Percentiles rank a stretch among this genome's conserved stretches.
These are phyloP conservation scores for Argya squamiceps DNA, from an alignment of 2,797 vertebrate genomes.

Conservation along the genomic window DNA sequence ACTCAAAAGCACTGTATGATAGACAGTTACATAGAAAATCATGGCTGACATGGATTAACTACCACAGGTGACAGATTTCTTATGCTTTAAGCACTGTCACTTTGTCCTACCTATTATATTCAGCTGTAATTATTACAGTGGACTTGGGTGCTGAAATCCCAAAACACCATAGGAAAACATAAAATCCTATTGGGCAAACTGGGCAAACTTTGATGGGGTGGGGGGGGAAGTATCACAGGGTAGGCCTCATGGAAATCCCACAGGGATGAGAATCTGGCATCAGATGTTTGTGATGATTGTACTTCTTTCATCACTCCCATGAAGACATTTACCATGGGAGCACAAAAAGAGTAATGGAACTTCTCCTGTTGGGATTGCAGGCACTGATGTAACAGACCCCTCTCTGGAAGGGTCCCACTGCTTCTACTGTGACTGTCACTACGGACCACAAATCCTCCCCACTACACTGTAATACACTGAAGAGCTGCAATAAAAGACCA, in stretches of 20 bases:
- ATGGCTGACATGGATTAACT: not conserved
- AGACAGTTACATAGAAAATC: not conserved
- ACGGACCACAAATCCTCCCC: constrained; percentile 14
- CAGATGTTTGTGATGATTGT: not conserved
- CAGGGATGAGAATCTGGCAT: not conserved
- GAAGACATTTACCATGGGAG: not conserved
- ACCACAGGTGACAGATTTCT: not conserved
- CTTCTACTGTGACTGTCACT: not conserved
- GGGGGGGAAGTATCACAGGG: not conserved
- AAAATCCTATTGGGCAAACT: not conserved
- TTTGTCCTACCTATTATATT: not conserved
- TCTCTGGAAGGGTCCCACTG: not conserved
- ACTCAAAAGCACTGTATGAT: not conserved
- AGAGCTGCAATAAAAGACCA: constrained; percentile 25
- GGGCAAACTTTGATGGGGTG: too few species aligned
- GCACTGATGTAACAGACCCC: not conserved
- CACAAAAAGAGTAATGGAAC: not conserved
- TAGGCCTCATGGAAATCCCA: not conserved
- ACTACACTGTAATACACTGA: not conserved
- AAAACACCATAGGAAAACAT: not conserved
- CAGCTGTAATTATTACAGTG: not conserved
- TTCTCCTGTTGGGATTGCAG: not conserved
- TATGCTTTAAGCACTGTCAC: not conserved
- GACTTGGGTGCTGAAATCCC: not conserved
- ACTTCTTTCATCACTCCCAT: not conserved